Evolutionary conservation across 2,888 invertebrate species (phyloP).

Genomic region (Yponomeuta cagnagella): DNA sequence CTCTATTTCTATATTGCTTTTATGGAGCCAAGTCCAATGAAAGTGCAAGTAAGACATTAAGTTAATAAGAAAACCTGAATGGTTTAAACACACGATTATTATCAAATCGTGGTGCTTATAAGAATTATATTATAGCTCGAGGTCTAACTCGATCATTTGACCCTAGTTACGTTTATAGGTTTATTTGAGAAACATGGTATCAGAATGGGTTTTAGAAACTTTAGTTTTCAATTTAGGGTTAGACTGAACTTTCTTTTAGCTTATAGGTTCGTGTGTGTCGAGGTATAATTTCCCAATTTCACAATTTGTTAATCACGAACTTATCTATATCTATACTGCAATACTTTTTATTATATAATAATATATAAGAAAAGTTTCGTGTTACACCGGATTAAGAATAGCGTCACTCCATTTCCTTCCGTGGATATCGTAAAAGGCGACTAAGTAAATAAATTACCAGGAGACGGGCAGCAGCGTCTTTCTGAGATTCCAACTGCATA

Average conservation of each 20-base stretch:
- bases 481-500: too few relatives aligned
- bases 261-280: not conserved
- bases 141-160: not conserved
- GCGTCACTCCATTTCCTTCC: too few relatives aligned
- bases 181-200: not conserved
- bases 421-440: too few relatives aligned
- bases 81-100: not conserved
- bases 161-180: not conserved
- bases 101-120: not conserved
- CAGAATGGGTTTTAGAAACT: not conserved
- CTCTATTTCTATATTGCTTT: not conserved
- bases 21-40: not conserved
- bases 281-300: too few relatives aligned
- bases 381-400: too few relatives aligned
- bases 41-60: constrained; percentile 6
- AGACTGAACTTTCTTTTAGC: not conserved
- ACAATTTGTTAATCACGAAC: too few relatives aligned
- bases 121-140: not conserved
- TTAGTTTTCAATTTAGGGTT: not conserved
- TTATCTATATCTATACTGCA: too few relatives aligned
- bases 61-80: not conserved
- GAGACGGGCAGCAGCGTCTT: too few relatives aligned
- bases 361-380: too few relatives aligned
- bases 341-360: too few relatives aligned
- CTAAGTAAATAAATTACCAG: too few relatives aligned